Base-by-base conservation (phyloP, 2,113 vertebrate genomes). In the Vicugna pacos region DNA sequence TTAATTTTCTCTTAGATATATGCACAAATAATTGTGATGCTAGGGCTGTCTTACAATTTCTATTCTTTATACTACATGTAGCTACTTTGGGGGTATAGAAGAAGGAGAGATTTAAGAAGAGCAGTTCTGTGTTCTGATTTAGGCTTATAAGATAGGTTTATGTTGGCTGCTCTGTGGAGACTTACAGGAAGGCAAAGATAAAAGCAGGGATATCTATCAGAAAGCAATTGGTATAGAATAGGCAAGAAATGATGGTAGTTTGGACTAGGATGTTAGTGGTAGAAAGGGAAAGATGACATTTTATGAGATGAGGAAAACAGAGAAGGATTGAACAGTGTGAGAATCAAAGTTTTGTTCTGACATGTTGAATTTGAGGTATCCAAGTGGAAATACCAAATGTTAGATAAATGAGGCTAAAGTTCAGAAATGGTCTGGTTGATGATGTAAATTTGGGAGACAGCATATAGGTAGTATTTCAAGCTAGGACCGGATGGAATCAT, bases 351-450 rank as follows among this genome's bases (percentile, higher is more conserved):
- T 87, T 72, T 70, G 54, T 38, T 81, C 62, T 32, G 38, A 70
- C 62, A 60, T 88, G 64, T 72, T 93, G 64, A 93, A 52, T 86
- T 69, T 72, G 76, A 80, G 75, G 9, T 81, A 81, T 62, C 20
- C 56, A 81, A 62, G 46, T 42, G 14, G n/a, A 52, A 62, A 88
- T 70, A 81, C 52, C 75, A 88, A 87, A 58, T 38, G 67, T 93
- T 60, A 80, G 26, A 72, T 26, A 69, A 42, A 38, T 69, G 64
- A 88, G 46, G n/a, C 42, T 88, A 35, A 94, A 80, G 26, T 58
- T 81, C 32, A 81, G 65, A 35, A 72, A 89, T 42, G 54, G 19
- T 89, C 26, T 38, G 16, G 26, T 26, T 73, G 65, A 94, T 80
- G 54, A 81, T 73, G 9, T 54, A 62, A 80, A 79, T 93, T 80